These are phyloP conservation scores for Agrochola lychnidis DNA, from an alignment of 2,888 invertebrate genomes.

Conservation along the genomic window DNA sequence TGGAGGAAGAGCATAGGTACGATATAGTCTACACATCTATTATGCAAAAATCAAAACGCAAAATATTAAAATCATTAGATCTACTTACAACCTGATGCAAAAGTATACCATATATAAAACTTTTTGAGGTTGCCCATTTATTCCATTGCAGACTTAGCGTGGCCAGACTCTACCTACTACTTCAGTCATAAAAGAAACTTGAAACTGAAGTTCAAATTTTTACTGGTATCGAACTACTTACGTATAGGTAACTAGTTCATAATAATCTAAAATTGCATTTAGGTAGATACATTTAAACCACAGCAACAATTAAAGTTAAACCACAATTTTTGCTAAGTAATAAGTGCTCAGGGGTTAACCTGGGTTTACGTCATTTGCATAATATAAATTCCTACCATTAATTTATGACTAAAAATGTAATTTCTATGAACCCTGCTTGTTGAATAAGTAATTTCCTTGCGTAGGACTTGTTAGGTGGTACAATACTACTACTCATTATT, in stretches of 20 bases:
- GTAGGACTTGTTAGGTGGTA: neutral
- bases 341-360: neutral
- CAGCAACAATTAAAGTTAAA: constrained; percentile 7
- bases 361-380: constrained; percentile 4
- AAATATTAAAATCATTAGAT: too few species aligned
- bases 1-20: too few species aligned
- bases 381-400: too few species aligned
- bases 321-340: constrained; percentile 3
- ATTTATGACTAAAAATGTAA: neutral
- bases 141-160: too few species aligned
- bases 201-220: neutral
- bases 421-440: neutral
- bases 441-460: neutral
- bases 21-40: too few species aligned
- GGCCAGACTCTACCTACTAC: too few species aligned
- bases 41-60: too few species aligned
- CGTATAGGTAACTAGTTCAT: neutral
- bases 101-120: too few species aligned
- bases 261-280: neutral
- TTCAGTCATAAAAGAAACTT: neutral
- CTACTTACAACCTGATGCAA: too few species aligned
- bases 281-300: neutral
- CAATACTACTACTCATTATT: neutral
- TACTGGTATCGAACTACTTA: neutral
- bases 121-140: too few species aligned